phyloP scores from a whole-genome alignment of 2,888 invertebrate genomes.

The Papilio elwesi region DNA sequence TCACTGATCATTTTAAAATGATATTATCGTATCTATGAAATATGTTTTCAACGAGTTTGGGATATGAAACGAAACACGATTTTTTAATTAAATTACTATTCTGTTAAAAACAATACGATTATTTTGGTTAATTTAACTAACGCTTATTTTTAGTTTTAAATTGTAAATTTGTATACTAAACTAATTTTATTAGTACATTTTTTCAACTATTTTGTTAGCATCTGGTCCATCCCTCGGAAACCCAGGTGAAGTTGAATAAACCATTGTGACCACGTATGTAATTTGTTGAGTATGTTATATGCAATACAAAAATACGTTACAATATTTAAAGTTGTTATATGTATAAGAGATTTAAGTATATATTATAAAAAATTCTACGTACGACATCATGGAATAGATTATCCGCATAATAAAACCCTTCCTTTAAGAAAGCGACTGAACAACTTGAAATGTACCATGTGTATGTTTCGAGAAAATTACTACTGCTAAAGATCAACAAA shows the following conservation, averaged over 20 bases:
- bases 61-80: no score
- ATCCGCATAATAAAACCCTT: constrained; percentile 49
- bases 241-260: no score
- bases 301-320: not conserved
- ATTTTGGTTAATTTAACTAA: no score
- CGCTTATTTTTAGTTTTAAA: no score
- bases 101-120: no score
- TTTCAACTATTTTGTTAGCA: no score
- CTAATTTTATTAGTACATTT: no score
- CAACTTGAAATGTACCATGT: constrained; percentile 48
- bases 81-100: no score
- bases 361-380: constrained; percentile 44
- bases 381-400: constrained; percentile 47
- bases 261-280: no score
- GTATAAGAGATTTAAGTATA: not conserved
- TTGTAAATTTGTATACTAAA: no score
- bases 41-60: not conserved
- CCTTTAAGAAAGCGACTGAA: constrained; percentile 48
- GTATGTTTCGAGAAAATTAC: constrained; percentile 49
- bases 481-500: constrained; percentile 36
- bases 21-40: not conserved
- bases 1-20: not conserved
- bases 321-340: not conserved
- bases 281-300: no score
- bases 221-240: no score